Evolutionary conservation across 2,888 invertebrate species (phyloP).

Genomic region (Microchrysa polita): DNA sequence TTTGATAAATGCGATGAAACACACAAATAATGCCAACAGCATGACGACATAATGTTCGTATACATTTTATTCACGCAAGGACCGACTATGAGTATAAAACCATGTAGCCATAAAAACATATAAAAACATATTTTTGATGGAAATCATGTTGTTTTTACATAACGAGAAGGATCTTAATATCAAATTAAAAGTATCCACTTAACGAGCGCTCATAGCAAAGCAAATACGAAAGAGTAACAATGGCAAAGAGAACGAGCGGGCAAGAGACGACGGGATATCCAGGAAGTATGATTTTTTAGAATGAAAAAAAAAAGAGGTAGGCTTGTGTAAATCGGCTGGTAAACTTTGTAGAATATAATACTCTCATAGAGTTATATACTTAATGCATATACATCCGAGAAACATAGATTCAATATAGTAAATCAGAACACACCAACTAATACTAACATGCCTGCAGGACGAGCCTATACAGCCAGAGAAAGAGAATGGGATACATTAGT

Average conservation of each 20-base stretch:
- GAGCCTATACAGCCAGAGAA: too few relatives aligned
- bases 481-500: too few relatives aligned
- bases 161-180: conserved; percentile 24
- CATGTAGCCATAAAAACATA: neutral
- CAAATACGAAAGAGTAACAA: neutral
- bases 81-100: neutral
- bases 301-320: neutral
- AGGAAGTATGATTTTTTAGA: conserved; percentile 16
- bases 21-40: conserved; percentile 6
- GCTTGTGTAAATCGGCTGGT: conserved; percentile 18
- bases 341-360: neutral
- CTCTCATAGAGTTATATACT: neutral
- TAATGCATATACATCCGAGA: neutral
- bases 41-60: neutral
- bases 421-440: neutral
- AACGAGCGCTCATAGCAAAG: neutral
- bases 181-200: conserved; percentile 16
- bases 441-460: neutral
- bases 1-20: conserved; percentile 20
- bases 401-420: neutral
- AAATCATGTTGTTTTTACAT: conserved; percentile 21
- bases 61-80: neutral
- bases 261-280: neutral
- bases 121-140: conserved; percentile 23
- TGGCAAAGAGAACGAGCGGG: neutral